phyloP scores from a whole-genome alignment of 2,888 invertebrate species.

The Sarcophaga variegata region DNA sequence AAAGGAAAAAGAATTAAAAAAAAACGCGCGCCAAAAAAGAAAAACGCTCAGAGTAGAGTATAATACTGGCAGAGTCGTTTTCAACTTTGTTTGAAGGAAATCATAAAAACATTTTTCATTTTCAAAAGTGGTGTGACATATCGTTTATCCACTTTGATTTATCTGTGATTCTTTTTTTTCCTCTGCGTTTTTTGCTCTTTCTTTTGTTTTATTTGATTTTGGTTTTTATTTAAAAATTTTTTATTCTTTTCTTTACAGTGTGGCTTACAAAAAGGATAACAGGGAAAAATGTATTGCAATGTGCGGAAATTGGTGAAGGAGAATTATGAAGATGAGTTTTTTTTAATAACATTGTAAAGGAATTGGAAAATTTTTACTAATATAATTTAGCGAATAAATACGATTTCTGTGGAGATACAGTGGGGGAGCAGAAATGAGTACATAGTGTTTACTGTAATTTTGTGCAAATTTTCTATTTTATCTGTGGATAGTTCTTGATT shows the following conservation, averaged over 20 bases:
- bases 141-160: slow-evolving; percentile 79
- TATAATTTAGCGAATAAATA: too few relatives aligned
- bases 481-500: too few relatives aligned
- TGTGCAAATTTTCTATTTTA: too few relatives aligned
- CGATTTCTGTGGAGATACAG: too few relatives aligned
- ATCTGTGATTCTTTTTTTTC: slow-evolving; percentile 73
- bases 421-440: too few relatives aligned
- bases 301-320: not conserved
- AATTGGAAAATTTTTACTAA: too few relatives aligned
- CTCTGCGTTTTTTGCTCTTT: slow-evolving; percentile 3
- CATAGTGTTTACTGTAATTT: too few relatives aligned
- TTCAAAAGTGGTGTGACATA: slow-evolving; percentile 78
- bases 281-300: not conserved
- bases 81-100: slow-evolving; percentile 70
- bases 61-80: slow-evolving; percentile 29
- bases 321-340: too few relatives aligned
- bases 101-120: slow-evolving; percentile 78
- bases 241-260: not conserved
- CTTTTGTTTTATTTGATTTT: slow-evolving; percentile 1
- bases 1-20: not conserved
- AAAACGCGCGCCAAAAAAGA: slow-evolving; percentile 1
- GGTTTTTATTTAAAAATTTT: not conserved
- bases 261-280: not conserved
- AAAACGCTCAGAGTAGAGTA: too few relatives aligned
- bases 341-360: too few relatives aligned